Percentiles rank a stretch among this genome's conserved stretches.
Evolutionary conservation across 2,113 vertebrate species (phyloP).

Genomic region (Setophaga petechia): DNA sequence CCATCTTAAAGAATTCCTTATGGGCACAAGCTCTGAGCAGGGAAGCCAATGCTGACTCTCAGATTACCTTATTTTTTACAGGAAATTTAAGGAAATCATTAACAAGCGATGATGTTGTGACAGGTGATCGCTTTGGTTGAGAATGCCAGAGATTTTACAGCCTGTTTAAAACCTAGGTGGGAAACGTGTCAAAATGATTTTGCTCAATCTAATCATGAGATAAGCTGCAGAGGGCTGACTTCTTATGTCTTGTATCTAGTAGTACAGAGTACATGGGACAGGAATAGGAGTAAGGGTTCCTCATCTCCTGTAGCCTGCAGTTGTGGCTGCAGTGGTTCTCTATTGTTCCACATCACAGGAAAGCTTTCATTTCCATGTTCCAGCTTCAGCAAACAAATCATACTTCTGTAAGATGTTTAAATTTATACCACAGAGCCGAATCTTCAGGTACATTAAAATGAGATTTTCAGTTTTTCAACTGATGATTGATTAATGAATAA

Average conservation of each 20-base stretch:
- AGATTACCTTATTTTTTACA: not conserved
- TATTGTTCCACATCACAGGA: not conserved
- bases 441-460: not conserved
- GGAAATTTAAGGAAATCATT: constrained; percentile 2
- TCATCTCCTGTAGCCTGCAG: not conserved
- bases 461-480: not conserved
- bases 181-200: not conserved
- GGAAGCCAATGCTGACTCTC: not conserved
- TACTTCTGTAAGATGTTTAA: not conserved
- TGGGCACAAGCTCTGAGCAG: not conserved
- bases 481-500: not conserved
- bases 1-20: not conserved
- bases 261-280: not conserved
- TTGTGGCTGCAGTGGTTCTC: not conserved
- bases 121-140: not conserved
- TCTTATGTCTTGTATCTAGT: not conserved
- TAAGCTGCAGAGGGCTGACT: not conserved
- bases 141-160: not conserved
- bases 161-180: not conserved
- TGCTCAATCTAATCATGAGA: not conserved
- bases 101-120: not conserved
- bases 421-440: not conserved
- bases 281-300: not conserved
- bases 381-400: not conserved
- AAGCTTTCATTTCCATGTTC: not conserved